Percentiles rank a stretch among this genome's conserved stretches.
Evolutionary conservation across 2,888 invertebrate genomes (phyloP).

Genomic region (Stenichneumon culpator): DNA sequence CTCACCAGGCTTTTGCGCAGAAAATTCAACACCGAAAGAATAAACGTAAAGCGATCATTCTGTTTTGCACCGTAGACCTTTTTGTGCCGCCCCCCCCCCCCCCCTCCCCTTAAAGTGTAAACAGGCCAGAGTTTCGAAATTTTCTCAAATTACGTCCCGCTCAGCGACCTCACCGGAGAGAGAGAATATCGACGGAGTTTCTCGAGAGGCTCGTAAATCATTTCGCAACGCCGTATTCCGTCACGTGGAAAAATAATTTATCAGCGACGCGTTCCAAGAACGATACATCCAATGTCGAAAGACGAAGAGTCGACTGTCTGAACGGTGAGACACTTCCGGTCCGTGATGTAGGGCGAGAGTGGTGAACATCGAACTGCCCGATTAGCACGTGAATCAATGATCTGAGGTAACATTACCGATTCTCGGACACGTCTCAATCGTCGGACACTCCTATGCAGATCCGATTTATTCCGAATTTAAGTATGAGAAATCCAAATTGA

Average conservation of each 20-base stretch:
- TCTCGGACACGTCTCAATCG: no score
- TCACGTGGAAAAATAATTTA: constrained; percentile 34
- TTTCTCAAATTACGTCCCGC: constrained; percentile 23
- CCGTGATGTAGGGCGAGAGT: not conserved
- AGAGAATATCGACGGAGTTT: constrained; percentile 4
- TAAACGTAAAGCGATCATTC: constrained; percentile 46
- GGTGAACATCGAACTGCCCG: no score
- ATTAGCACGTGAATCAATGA: no score
- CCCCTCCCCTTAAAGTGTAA: not conserved
- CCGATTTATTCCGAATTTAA: no score
- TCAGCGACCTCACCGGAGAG: constrained; percentile 7
- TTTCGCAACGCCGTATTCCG: constrained; percentile 23
- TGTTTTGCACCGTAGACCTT: constrained; percentile 44
- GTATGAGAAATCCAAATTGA: no score
- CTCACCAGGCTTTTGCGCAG: constrained; percentile 1
- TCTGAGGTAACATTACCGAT: no score
- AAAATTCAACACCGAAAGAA: constrained; percentile 23
- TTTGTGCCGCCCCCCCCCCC: constrained; percentile 11
- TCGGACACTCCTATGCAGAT: no score
- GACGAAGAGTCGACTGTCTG: constrained; percentile 18
- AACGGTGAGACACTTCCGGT: constrained; percentile 25
- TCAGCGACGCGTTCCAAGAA: not conserved
- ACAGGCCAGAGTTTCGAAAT: constrained; percentile 24
- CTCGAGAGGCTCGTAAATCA: constrained; percentile 51
- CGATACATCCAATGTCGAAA: constrained; percentile 28